Evolutionary conservation across 2,797 vertebrate genomes (phyloP).

Genomic region (Darevskia mixta): DNA sequence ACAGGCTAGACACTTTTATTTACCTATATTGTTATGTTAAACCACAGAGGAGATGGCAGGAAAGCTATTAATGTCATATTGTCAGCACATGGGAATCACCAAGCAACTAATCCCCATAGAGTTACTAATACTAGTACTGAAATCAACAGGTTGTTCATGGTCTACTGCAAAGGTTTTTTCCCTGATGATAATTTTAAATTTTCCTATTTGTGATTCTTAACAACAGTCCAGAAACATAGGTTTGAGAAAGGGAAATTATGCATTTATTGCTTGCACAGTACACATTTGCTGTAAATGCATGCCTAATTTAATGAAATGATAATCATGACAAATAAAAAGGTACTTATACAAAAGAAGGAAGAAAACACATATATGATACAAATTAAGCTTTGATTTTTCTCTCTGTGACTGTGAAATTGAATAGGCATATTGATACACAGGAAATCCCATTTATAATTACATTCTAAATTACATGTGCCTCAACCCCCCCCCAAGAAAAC

Average conservation of each 20-base stretch:
- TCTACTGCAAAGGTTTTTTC: constrained; percentile 25
- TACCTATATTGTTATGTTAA: constrained; percentile 31
- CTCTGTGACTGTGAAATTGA: constrained; percentile 6
- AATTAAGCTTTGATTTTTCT: neutral
- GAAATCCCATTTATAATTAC: neutral
- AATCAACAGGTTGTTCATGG: constrained; percentile 22
- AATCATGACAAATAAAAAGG: neutral
- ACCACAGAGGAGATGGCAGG: neutral
- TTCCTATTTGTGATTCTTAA: neutral
- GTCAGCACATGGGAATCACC: constrained; percentile 4
- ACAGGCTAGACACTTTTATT: constrained; percentile 21
- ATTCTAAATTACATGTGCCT: neutral
- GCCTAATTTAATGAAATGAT: constrained; percentile 6
- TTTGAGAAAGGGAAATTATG: constrained; percentile 5
- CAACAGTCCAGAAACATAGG: neutral
- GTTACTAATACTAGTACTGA: constrained; percentile 35
- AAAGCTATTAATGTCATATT: neutral
- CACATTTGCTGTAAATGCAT: neutral
- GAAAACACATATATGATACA: neutral
- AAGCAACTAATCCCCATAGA: neutral
- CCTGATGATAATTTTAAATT: constrained; percentile 7
- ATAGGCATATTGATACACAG: neutral
- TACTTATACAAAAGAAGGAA: neutral
- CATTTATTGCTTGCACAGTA: neutral
- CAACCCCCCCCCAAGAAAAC: neutral